Conservation (phyloP, 2,888 invertebrate genomes). For the Epistrophe eligans region DNA sequence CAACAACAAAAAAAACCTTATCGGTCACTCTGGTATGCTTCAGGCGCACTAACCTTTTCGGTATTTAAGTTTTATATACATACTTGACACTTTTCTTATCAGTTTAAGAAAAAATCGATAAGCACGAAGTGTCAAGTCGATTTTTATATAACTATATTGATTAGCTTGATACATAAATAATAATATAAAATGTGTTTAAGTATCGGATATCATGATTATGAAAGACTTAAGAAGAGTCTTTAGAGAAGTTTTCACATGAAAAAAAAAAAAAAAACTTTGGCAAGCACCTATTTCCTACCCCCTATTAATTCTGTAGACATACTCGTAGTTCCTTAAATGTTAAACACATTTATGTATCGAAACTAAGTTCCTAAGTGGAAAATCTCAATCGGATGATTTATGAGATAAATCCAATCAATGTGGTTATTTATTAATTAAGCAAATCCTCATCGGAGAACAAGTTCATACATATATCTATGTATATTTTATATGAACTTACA, state of each 20-base stretch:
- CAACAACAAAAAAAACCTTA: constrained; percentile 22
- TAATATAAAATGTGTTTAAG: not conserved
- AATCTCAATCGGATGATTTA: constrained; percentile 56
- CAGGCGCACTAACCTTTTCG: constrained; percentile 50
- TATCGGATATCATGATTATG: not conserved
- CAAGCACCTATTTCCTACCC: not conserved
- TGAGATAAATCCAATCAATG: constrained; percentile 64
- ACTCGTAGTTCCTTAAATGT: not conserved
- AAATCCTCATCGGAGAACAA: constrained; percentile 36
- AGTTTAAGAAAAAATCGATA: constrained; percentile 28
- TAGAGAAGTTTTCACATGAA: not conserved
- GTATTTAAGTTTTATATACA: constrained; percentile 10
- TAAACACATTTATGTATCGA: constrained; percentile 35
- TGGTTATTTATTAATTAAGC: constrained; percentile 71
- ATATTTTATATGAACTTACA: not conserved
- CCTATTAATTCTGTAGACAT: not conserved
- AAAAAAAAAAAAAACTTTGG: not conserved
- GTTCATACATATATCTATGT: constrained; percentile 28
- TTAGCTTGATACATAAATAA: constrained; percentile 6
- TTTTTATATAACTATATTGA: constrained; percentile 5
- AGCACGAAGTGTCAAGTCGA: constrained; percentile 5
- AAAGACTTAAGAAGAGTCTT: not conserved
- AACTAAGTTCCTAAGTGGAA: constrained; percentile 32
- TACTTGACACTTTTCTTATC: constrained; percentile 55
- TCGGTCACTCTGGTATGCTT: constrained; percentile 23